phyloP scores from a whole-genome alignment of 2,888 invertebrate species.

The Platycheirus rosarum region DNA sequence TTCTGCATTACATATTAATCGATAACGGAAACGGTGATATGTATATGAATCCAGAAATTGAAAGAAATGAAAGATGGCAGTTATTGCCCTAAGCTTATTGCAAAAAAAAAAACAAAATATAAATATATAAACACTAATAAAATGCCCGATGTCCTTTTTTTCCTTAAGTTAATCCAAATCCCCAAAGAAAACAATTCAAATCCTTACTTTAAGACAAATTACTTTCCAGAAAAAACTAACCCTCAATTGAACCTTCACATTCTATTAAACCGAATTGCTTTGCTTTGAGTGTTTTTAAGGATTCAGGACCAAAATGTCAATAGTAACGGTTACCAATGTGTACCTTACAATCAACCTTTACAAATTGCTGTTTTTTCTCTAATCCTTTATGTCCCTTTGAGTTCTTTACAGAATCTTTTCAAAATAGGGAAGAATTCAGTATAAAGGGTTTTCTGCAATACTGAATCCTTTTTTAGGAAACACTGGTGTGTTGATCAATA shows the following conservation, averaged over 20 bases:
- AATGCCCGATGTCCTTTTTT: too few relatives aligned
- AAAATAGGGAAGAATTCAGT: slow-evolving; percentile 19
- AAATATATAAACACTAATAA: too few relatives aligned
- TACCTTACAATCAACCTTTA: slow-evolving; percentile 49
- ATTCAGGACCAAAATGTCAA: slow-evolving; percentile 52
- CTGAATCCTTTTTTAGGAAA: slow-evolving; percentile 38
- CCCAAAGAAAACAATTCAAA: too few relatives aligned
- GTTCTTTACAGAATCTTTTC: slow-evolving; percentile 7
- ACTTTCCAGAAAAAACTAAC: neutral
- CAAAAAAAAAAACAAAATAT: too few relatives aligned
- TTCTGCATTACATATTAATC: too few relatives aligned
- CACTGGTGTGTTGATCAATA: slow-evolving; percentile 51
- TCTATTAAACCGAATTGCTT: slow-evolving; percentile 55
- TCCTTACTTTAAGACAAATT: neutral
- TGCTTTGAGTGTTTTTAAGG: slow-evolving; percentile 51
- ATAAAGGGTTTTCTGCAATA: slow-evolving; percentile 29
- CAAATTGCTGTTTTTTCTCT: slow-evolving; percentile 15
- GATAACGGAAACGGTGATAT: too few relatives aligned
- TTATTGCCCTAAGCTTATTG: too few relatives aligned
- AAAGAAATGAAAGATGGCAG: too few relatives aligned
- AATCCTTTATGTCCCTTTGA: neutral
- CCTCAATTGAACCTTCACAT: neutral
- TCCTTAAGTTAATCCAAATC: too few relatives aligned
- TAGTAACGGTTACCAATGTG: slow-evolving; percentile 45
- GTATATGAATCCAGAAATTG: too few relatives aligned